Evolutionary conservation across 2,888 invertebrate genomes (phyloP).

Genomic region (Strigamia maritima): DNA sequence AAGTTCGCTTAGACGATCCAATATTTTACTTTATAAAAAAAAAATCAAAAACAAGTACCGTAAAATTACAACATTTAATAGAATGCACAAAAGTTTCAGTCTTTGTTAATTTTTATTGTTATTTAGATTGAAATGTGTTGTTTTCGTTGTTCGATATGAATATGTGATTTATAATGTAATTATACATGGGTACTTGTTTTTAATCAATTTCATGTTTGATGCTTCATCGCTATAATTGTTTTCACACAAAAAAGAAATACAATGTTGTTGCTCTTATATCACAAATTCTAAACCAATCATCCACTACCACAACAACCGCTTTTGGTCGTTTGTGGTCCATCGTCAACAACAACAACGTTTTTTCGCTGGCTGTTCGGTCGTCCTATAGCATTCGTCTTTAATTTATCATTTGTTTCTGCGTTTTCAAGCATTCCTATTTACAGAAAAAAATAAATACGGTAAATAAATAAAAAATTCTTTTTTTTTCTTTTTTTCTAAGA

Average conservation of each 20-base stretch:
- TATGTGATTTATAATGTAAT: no score
- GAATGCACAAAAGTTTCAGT: neutral
- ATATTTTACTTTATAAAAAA: neutral
- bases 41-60: neutral
- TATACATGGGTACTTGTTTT: neutral
- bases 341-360: conserved; percentile 47
- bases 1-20: no score
- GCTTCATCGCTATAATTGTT: neutral
- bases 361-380: conserved; percentile 41
- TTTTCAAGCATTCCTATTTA: conserved; percentile 61
- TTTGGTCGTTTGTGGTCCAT: conserved; percentile 45
- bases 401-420: conserved; percentile 49
- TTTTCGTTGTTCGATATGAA: no score
- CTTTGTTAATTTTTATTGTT: no score
- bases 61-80: neutral
- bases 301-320: conserved; percentile 45
- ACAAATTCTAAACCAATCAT: conserved; percentile 21
- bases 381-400: conserved; percentile 45
- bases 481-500: neutral
- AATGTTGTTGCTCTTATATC: neutral
- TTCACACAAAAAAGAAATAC: neutral
- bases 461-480: conserved; percentile 4
- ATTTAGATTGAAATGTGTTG: no score
- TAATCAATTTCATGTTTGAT: neutral
- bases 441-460: conserved; percentile 44